Percentiles rank a stretch among this genome's conserved stretches.
Evolutionary conservation across 2,888 invertebrate species (phyloP).

Genomic region (Eudemis profundana): DNA sequence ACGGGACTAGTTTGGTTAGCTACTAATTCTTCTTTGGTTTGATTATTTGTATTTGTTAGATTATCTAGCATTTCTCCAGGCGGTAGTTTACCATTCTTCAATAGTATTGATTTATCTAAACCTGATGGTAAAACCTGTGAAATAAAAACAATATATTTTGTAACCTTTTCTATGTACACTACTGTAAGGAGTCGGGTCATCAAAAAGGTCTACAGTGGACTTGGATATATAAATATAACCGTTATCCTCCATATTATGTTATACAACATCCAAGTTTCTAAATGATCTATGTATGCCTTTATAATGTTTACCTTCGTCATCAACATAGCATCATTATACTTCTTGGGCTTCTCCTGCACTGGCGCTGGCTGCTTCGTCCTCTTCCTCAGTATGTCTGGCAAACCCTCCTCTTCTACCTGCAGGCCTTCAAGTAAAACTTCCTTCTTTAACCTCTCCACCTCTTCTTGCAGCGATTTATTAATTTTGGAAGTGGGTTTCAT

Average conservation of each 20-base stretch:
- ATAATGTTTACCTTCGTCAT: constrained; percentile 71
- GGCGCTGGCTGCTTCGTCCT: constrained; percentile 88
- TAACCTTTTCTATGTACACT: not conserved
- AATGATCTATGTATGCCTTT: not conserved
- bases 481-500: constrained; percentile 78
- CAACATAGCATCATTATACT: constrained; percentile 78
- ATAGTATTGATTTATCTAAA: constrained; percentile 71
- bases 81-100: constrained; percentile 77
- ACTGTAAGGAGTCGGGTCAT: too few species aligned
- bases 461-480: constrained; percentile 89
- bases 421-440: constrained; percentile 92
- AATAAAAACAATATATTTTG: not conserved
- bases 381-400: constrained; percentile 89
- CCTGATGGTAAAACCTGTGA: constrained; percentile 74
- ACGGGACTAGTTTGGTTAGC: constrained; percentile 64
- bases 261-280: too few species aligned
- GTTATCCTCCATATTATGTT: too few species aligned
- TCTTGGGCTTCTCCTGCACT: constrained; percentile 78
- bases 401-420: constrained; percentile 93
- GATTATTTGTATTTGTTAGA: constrained; percentile 56
- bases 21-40: constrained; percentile 60
- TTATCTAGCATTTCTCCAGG: constrained; percentile 70
- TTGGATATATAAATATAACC: too few species aligned
- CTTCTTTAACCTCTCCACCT: constrained; percentile 92
- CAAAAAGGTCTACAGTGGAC: too few species aligned